Conservation (phyloP, 2,797 vertebrate genomes). For the Manis javanica region DNA sequence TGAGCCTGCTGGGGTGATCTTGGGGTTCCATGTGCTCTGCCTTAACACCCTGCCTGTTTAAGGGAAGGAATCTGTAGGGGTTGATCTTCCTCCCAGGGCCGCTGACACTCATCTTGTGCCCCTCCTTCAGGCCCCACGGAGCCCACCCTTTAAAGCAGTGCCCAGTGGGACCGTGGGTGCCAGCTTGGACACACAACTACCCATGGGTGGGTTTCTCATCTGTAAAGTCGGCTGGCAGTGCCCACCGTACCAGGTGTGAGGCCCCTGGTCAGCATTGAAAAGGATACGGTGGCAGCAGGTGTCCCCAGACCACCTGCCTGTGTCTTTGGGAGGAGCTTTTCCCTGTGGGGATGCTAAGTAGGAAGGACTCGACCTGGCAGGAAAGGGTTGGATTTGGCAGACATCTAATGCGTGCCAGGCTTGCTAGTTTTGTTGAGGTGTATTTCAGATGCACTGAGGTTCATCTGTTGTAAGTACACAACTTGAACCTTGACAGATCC, state of each 20-base stretch:
- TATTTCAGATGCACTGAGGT: neutral
- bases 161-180: neutral
- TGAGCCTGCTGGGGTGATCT: neutral
- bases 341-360: rapidly evolving
- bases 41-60: neutral
- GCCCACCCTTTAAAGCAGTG: neutral
- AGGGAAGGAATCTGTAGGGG: constrained; percentile 19
- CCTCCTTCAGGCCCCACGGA: neutral
- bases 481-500: neutral
- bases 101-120: neutral
- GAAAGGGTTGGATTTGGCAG: neutral
- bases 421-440: neutral
- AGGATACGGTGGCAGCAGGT: neutral
- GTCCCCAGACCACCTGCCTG: rapidly evolving
- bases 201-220: neutral
- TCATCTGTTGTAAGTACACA: rapidly evolving
- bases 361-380: too few species aligned
- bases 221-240: too few species aligned
- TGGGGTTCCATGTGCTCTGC: neutral
- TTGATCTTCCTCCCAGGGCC: neutral
- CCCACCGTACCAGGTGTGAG: rapidly evolving
- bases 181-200: neutral
- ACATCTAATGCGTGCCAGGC: too few species aligned
- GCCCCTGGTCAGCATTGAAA: neutral
- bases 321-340: neutral